These are phyloP conservation scores for Proterorhinus semilunaris DNA, from an alignment of 2,113 vertebrate species.

Conservation along the genomic window DNA sequence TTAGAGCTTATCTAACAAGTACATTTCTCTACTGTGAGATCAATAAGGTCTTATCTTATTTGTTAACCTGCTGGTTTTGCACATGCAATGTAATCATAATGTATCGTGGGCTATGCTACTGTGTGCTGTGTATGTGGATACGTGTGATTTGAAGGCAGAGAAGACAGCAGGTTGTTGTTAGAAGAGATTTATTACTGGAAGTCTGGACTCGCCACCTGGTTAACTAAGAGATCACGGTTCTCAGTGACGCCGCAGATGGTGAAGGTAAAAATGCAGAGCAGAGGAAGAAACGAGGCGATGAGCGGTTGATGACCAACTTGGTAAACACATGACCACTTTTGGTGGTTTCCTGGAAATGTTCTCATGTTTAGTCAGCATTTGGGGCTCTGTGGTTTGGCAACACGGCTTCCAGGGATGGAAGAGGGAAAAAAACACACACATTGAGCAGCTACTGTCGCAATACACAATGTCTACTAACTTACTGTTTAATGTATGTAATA, in stretches of 20 bases:
- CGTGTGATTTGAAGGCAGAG: slow-evolving; percentile 41
- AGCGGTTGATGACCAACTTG: slow-evolving; percentile 6
- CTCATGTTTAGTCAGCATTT: slow-evolving; percentile 26
- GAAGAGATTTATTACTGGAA: slow-evolving; percentile 50
- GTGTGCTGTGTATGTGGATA: slow-evolving; percentile 40
- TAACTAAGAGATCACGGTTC: slow-evolving; percentile 31
- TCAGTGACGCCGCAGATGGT: slow-evolving; percentile 36
- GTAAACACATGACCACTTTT: slow-evolving; percentile 10
- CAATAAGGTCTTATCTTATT: too few relatives aligned
- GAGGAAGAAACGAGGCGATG: slow-evolving; percentile 1
- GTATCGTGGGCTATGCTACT: not conserved
- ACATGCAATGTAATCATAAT: too few relatives aligned
- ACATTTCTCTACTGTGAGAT: too few relatives aligned
- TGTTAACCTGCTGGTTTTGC: too few relatives aligned
- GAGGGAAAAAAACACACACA: not conserved
- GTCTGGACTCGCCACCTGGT: slow-evolving; percentile 57
- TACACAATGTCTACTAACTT: not conserved
- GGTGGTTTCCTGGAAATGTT: slow-evolving; percentile 29
- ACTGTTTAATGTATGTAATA: too few relatives aligned
- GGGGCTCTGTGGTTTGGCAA: slow-evolving; percentile 19
- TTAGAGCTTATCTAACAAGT: too few relatives aligned
- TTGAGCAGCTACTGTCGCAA: not conserved
- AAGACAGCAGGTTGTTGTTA: slow-evolving; percentile 26
- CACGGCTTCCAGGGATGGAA: not conserved
- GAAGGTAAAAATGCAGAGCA: slow-evolving; percentile 14